phyloP scores from a whole-genome alignment of 1,140 invertebrate species.

The Araneus ventricosus region DNA sequence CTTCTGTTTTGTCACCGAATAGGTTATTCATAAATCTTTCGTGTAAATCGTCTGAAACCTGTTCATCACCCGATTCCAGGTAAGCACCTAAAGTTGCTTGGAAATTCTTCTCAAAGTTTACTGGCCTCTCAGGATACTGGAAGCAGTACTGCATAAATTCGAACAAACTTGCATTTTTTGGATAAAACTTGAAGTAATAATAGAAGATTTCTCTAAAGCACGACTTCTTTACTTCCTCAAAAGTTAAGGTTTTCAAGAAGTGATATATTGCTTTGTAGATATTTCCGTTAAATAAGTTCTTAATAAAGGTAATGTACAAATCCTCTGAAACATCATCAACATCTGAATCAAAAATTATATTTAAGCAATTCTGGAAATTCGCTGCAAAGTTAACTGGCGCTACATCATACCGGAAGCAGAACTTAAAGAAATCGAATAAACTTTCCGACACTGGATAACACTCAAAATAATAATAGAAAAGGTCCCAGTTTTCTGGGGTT shows the following conservation, averaged over 20 bases:
- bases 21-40: not conserved
- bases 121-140: not conserved
- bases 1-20: not conserved
- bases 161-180: not conserved
- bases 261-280: not conserved
- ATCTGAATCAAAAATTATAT: not conserved
- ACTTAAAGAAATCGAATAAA: not conserved
- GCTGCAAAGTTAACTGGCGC: not conserved
- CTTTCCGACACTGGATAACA: not conserved
- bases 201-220: not conserved
- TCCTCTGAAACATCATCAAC: not conserved
- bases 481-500: not conserved
- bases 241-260: not conserved
- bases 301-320: not conserved
- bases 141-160: not conserved
- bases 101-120: not conserved
- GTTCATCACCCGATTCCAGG: not conserved
- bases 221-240: not conserved
- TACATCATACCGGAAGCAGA: not conserved
- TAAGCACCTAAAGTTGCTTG: not conserved
- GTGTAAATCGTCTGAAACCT: not conserved
- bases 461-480: not conserved
- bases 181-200: slow-evolving; percentile 1
- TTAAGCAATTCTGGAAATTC: not conserved
- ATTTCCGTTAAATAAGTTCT: not conserved